Conservation (phyloP, 2,888 invertebrate species). For the Drosophila melanosoma region DNA sequence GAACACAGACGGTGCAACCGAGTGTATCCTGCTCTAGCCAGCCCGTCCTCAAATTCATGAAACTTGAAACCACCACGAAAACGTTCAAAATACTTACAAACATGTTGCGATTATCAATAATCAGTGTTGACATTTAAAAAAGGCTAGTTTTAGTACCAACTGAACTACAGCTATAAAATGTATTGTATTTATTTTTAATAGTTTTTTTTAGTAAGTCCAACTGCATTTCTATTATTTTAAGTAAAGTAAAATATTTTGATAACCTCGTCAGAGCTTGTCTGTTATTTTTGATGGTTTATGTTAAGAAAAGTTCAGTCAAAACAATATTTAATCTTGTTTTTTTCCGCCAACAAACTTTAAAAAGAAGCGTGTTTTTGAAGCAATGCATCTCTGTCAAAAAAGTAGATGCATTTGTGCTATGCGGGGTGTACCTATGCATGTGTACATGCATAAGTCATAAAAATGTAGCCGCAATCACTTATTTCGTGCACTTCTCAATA, state of each 20-base stretch:
- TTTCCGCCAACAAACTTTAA: neutral
- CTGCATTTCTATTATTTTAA: neutral
- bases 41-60: conserved; percentile 48
- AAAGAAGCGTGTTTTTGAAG: neutral
- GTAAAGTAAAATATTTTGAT: neutral
- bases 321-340: neutral
- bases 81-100: conserved; percentile 4
- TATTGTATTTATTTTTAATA: neutral
- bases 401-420: neutral
- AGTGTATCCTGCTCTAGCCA: conserved; percentile 38
- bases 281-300: neutral
- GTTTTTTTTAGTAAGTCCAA: neutral
- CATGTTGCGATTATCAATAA: neutral
- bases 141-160: neutral
- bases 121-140: conserved; percentile 3
- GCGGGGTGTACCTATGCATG: conserved; percentile 1
- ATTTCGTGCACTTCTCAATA: conserved; percentile 28
- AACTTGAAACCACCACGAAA: conserved; percentile 62
- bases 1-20: conserved; percentile 28
- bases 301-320: neutral
- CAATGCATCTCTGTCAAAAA: neutral
- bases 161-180: neutral
- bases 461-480: conserved; percentile 34
- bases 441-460: conserved; percentile 18
- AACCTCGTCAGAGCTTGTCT: neutral